Conservation (phyloP, 2,797 vertebrate genomes). For the Eupleurogrammus muticus region DNA sequence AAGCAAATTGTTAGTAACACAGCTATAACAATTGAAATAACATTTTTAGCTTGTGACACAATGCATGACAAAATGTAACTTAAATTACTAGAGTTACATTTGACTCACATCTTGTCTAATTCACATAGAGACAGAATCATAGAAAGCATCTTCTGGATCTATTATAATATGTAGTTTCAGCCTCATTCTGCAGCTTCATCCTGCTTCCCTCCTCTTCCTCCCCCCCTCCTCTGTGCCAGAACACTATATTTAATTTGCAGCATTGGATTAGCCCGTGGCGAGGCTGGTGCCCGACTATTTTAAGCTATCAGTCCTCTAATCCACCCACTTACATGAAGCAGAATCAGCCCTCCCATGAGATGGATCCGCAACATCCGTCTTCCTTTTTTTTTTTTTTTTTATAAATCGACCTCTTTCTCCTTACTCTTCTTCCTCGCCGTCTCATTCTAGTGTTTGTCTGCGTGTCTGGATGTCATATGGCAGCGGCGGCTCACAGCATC, state of each 20-base stretch:
- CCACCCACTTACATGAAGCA: background rate
- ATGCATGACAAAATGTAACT: too few species aligned
- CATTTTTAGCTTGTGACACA: too few species aligned
- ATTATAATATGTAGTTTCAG: background rate
- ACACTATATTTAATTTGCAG: conserved; percentile 1
- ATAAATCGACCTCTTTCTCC: background rate
- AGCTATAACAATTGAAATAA: too few species aligned
- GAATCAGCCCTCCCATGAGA: background rate
- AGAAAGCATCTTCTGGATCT: too few species aligned
- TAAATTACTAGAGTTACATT: too few species aligned
- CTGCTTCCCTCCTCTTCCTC: background rate
- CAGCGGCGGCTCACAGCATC: too few species aligned
- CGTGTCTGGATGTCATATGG: background rate
- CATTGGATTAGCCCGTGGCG: background rate
- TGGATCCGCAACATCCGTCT: background rate
- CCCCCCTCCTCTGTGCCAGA: background rate
- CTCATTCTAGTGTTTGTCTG: background rate
- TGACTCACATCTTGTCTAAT: too few species aligned
- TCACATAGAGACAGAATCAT: too few species aligned
- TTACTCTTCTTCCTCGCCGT: background rate
- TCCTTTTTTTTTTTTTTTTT: too few species aligned
- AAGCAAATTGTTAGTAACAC: too few species aligned
- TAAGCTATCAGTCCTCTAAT: background rate
- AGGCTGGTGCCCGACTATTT: background rate
- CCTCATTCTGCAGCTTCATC: background rate